Percentiles rank a stretch among this genome's conserved stretches.
Evolutionary conservation across 2,797 vertebrate genomes (phyloP).

Genomic region (Spinus olivaceus): DNA sequence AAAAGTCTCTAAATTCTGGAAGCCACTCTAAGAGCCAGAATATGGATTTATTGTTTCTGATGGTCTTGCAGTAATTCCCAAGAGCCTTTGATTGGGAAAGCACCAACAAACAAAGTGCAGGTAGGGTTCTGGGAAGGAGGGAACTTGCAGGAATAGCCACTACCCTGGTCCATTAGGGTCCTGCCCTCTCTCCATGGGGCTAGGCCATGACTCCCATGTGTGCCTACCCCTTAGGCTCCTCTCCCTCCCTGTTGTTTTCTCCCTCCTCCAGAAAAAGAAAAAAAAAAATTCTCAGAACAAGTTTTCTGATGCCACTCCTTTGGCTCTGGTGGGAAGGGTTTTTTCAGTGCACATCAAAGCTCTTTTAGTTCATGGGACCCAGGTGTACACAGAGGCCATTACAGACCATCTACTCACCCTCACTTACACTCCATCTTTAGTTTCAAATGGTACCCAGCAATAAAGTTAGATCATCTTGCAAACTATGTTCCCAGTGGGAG

Average conservation of each 20-base stretch:
- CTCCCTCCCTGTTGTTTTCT: neutral
- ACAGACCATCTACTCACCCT: neutral
- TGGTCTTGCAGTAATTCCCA: neutral
- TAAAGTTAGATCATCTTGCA: neutral
- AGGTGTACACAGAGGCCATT: neutral
- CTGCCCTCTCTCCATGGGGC: neutral
- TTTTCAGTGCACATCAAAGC: neutral
- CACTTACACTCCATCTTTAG: neutral
- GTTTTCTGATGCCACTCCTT: neutral
- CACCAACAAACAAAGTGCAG: neutral
- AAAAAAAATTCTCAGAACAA: neutral
- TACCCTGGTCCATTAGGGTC: neutral
- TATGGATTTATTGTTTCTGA: constrained; percentile 12
- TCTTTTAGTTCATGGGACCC: neutral
- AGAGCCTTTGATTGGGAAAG: neutral
- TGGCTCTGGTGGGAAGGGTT: neutral
- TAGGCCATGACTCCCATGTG: neutral
- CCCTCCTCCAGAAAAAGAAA: neutral
- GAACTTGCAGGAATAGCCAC: neutral
- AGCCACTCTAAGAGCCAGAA: neutral
- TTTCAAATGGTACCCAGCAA: neutral
- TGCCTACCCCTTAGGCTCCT: neutral
- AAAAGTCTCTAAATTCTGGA: neutral
- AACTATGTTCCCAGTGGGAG: neutral
- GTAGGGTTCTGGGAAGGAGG: neutral